A percentile compares a stretch with the other conserved stretches of the same genome.
Evolutionary conservation across 1,140 invertebrate genomes (phyloP).

Genomic region (Sitodiplosis mosellana): DNA sequence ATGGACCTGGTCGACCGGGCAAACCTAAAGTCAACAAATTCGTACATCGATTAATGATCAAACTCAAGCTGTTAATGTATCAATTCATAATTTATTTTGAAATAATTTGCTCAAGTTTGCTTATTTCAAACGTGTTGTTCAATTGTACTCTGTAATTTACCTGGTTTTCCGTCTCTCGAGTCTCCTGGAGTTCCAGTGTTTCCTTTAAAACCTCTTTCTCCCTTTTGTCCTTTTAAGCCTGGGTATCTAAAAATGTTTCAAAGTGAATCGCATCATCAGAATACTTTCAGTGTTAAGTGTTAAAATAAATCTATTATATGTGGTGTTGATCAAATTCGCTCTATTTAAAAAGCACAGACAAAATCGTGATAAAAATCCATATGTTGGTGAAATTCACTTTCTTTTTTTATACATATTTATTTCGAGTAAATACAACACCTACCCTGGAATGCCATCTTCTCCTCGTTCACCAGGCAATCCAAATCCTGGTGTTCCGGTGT

Average conservation of each 20-base stretch:
- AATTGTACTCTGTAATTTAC: no score
- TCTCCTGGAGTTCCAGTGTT: conserved; percentile 60
- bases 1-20: conserved; percentile 19
- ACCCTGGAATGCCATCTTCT: conserved; percentile 45
- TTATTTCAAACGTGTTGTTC: no score
- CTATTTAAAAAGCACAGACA: background rate
- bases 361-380: no score
- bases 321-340: background rate
- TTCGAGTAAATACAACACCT: conserved; percentile 6
- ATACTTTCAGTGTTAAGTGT: no score
- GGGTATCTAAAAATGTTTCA: conserved; percentile 35
- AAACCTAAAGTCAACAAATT: no score
- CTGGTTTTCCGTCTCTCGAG: conserved; percentile 53
- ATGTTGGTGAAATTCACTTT: no score
- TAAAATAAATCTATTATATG: conserved; percentile 4
- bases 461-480: conserved; percentile 42
- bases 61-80: no score
- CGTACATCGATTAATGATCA: no score
- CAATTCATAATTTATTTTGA: conserved; percentile 9
- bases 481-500: conserved; percentile 25
- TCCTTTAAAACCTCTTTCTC: conserved; percentile 59
- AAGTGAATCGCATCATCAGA: no score
- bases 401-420: no score
- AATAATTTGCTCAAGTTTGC: no score
- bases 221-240: conserved; percentile 51